phyloP scores from a whole-genome alignment of 2,113 vertebrate genomes.

The Pan troglodytes region NHGRI_mPanTro3-v2.1_pri NC_072402.2:79584001-79584500 shows the following conservation, averaged over 20 bases:
- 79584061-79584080: background rate
- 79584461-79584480: background rate
- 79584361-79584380: background rate
- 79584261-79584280: background rate
- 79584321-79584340: background rate
- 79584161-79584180: background rate
- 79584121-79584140: background rate
- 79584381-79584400: background rate
- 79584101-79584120: background rate
- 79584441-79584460: background rate
- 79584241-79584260: background rate
- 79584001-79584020: background rate
- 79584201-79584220: background rate
- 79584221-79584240: background rate
- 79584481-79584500: background rate
- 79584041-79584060: background rate
- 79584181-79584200: background rate
- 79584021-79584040: background rate
- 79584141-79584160: background rate
- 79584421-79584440: background rate
- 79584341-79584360: background rate
- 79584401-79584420: background rate
- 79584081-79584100: background rate
- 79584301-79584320: background rate
- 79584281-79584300: background rate